Percentiles rank a stretch among this genome's conserved stretches.
Conservation (phyloP, 1,140 invertebrate genomes). For the Gonioctena quinquepunctata region DNA sequence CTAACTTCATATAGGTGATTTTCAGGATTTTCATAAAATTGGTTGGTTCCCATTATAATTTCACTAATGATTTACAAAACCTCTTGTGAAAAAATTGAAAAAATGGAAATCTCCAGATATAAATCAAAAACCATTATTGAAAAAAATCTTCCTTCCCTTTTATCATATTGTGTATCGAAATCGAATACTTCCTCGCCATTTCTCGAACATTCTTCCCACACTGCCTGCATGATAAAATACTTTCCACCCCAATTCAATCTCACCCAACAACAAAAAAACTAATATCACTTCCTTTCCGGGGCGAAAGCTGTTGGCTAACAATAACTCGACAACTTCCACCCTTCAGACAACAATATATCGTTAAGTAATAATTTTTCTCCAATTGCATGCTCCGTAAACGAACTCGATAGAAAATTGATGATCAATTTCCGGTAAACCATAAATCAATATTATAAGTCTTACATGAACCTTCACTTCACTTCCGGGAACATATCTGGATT, state of each 20-base stretch:
- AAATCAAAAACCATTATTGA: too few species aligned
- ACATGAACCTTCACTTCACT: neutral
- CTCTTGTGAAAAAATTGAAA: too few species aligned
- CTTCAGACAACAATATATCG: neutral
- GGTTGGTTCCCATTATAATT: too few species aligned
- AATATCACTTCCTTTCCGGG: neutral
- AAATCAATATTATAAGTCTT: neutral
- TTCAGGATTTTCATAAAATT: too few species aligned
- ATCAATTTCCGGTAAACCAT: conserved; percentile 4
- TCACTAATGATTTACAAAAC: too few species aligned
- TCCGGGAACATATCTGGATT: neutral
- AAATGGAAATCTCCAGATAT: too few species aligned
- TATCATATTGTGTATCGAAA: too few species aligned
- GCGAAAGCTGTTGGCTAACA: neutral
- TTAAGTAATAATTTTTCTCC: conserved; percentile 1
- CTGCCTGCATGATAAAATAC: neutral
- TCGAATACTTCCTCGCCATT: too few species aligned
- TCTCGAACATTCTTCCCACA: neutral
- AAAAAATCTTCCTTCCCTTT: too few species aligned
- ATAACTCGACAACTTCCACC: neutral
- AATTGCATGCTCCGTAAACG: neutral
- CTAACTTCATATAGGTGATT: too few species aligned
- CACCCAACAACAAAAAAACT: neutral
- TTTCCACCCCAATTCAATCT: neutral
- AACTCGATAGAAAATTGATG: conserved; percentile 6